Evolutionary conservation across 2,113 vertebrate genomes (phyloP).

Genomic region (Grus americana): DNA sequence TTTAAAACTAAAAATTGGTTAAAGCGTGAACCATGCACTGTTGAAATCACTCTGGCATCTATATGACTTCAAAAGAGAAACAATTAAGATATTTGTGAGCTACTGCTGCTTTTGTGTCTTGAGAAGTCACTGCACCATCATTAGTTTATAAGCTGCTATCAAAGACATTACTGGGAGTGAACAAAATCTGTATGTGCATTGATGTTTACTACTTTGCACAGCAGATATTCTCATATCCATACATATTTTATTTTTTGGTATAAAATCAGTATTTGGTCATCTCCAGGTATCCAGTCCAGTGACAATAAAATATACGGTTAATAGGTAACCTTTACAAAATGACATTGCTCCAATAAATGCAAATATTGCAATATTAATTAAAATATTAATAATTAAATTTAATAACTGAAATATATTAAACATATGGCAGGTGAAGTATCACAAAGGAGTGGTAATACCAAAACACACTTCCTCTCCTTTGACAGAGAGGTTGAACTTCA

Average conservation of each 20-base stretch:
- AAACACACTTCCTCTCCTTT: not conserved
- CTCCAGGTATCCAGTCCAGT: not conserved
- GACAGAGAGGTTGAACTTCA: not conserved
- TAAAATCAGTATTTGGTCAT: not conserved
- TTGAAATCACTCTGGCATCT: not conserved
- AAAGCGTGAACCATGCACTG: not conserved
- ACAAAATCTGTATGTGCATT: not conserved
- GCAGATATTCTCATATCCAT: not conserved
- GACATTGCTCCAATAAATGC: not conserved
- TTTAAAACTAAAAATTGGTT: not conserved
- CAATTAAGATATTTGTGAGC: not conserved
- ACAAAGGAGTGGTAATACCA: not conserved
- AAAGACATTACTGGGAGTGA: not conserved
- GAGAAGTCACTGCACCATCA: not conserved
- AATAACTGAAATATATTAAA: not conserved
- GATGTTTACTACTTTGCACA: not conserved
- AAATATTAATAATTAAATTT: not conserved
- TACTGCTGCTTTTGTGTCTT: not conserved
- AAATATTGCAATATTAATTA: not conserved
- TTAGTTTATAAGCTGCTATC: not conserved
- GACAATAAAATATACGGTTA: not conserved
- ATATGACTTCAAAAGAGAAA: not conserved
- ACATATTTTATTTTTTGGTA: not conserved
- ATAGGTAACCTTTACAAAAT: not conserved
- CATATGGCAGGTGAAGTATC: not conserved